These are phyloP conservation scores for Melieria crassipennis DNA, from an alignment of 2,888 invertebrate species.

Conservation along the genomic window DNA sequence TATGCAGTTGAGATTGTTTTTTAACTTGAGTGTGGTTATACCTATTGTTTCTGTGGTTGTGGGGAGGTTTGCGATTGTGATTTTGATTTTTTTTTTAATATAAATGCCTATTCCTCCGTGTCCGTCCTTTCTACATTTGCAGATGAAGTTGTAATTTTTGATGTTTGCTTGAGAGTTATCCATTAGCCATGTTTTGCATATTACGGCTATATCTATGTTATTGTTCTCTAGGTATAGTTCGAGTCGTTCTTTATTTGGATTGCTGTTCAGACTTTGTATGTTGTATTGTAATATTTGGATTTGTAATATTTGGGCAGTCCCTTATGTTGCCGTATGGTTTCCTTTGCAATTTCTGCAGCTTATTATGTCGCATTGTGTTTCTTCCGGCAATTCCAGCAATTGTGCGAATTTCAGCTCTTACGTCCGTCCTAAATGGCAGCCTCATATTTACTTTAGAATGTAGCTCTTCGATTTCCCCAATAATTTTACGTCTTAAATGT, in stretches of 20 bases:
- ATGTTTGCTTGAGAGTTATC: slow-evolving; percentile 8
- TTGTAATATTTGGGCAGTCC: no score
- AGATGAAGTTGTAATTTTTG: slow-evolving; percentile 15
- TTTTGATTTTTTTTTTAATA: slow-evolving; percentile 16
- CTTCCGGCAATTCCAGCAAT: no score
- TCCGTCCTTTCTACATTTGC: slow-evolving; percentile 16
- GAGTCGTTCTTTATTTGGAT: slow-evolving; percentile 21
- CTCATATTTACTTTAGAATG: no score
- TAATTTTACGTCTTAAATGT: no score
- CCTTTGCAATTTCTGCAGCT: no score
- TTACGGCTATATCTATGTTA: slow-evolving; percentile 13
- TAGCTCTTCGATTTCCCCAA: no score
- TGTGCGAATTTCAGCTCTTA: no score
- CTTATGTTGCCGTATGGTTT: no score
- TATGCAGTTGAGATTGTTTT: slow-evolving; percentile 14
- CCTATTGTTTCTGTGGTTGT: neutral
- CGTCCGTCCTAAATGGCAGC: no score
- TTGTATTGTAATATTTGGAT: slow-evolving; percentile 29
- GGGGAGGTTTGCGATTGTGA: neutral
- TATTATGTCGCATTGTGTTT: no score
- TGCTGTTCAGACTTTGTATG: slow-evolving; percentile 25
- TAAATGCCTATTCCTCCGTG: slow-evolving; percentile 25
- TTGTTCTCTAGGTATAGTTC: slow-evolving; percentile 22
- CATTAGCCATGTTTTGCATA: slow-evolving; percentile 24
- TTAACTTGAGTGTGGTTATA: slow-evolving; percentile 21